Conservation (phyloP, 2,888 invertebrate species). For the Prostheceraeus crozeri region DNA sequence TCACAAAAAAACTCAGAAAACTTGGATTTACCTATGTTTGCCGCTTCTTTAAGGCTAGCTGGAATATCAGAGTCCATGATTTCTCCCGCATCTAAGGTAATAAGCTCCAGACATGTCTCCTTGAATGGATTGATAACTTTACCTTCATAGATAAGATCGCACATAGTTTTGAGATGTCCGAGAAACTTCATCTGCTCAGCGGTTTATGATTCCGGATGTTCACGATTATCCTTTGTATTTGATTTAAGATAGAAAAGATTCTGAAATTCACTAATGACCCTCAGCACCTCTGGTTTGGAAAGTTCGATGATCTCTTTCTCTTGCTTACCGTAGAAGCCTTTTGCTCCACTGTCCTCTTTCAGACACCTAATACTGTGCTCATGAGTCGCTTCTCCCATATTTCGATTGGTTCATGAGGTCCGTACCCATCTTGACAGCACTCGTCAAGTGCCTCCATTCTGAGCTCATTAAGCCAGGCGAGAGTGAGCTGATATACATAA, state of each 20-base stretch:
- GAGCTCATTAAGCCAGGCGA: constrained; percentile 3
- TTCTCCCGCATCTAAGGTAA: constrained; percentile 26
- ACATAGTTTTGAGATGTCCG: constrained; percentile 23
- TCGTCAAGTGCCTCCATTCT: constrained; percentile 6
- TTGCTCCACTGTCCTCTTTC: constrained; percentile 30
- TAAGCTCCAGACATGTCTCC: constrained; percentile 27
- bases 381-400: constrained; percentile 20
- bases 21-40: constrained; percentile 23
- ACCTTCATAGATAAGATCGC: constrained; percentile 19
- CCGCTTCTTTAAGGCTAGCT: constrained; percentile 19
- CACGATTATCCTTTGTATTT: constrained; percentile 18
- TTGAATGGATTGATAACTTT: constrained; percentile 30
- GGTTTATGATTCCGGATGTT: constrained; percentile 26
- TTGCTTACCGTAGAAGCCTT: constrained; percentile 25
- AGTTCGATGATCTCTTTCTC: constrained; percentile 26
- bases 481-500: not conserved
- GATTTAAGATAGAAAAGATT: constrained; percentile 7
- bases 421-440: constrained; percentile 15
- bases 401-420: constrained; percentile 25
- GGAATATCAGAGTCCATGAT: constrained; percentile 29
- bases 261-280: constrained; percentile 24
- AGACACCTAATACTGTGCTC: constrained; percentile 10
- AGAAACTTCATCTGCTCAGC: constrained; percentile 31
- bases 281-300: constrained; percentile 25
- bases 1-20: constrained; percentile 19